A percentile compares a stretch with the other conserved stretches of the same genome.
Evolutionary conservation across 2,888 invertebrate species (phyloP).

Genomic region (Allygus modestus): DNA sequence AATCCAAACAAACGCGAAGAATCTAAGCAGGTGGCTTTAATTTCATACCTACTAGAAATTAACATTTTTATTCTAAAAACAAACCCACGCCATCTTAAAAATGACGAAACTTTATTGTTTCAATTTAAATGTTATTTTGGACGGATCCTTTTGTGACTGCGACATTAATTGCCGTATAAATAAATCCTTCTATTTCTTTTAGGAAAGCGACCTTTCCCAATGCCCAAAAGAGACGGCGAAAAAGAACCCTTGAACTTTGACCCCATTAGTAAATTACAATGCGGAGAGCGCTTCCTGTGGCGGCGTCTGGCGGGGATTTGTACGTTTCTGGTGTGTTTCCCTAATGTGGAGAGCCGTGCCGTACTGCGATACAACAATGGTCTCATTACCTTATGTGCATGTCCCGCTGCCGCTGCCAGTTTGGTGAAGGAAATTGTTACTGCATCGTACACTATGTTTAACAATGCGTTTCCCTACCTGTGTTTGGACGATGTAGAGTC

Average conservation of each 20-base stretch:
- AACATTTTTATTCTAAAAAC: no score
- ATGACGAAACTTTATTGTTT: neutral
- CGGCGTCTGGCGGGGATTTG: slow-evolving; percentile 16
- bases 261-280: slow-evolving; percentile 16
- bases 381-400: slow-evolving; percentile 19
- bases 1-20: no score
- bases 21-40: no score
- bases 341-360: neutral
- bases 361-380: slow-evolving; percentile 10
- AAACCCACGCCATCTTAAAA: neutral
- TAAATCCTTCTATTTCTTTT: slow-evolving; percentile 24
- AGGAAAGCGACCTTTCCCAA: slow-evolving; percentile 33
- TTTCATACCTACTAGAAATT: no score
- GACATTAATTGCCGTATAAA: slow-evolving; percentile 12
- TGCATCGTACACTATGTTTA: neutral
- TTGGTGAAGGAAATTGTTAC: neutral
- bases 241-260: slow-evolving; percentile 5
- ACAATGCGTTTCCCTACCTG: neutral
- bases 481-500: neutral
- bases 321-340: slow-evolving; percentile 8
- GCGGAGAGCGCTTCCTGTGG: slow-evolving; percentile 9
- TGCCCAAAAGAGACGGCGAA: slow-evolving; percentile 9
- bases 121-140: neutral
- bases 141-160: neutral
- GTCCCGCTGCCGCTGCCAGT: neutral